Evolutionary conservation across 2,113 vertebrate genomes (phyloP).

Genomic region (Stomatorhinus ivindoensis): DNA sequence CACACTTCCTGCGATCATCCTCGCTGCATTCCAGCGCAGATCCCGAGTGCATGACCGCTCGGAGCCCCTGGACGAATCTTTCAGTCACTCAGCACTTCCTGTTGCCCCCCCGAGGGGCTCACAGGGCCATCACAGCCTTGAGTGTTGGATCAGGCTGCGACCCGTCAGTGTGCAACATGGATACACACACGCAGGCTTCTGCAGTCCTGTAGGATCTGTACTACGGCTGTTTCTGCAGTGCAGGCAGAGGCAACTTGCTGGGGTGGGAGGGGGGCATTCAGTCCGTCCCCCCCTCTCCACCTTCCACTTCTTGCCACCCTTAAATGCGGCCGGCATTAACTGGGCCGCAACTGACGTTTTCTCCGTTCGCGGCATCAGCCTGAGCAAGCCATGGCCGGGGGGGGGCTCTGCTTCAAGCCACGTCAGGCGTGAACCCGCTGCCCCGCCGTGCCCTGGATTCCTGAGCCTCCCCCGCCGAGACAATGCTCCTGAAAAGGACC

Average conservation of each 20-base stretch:
- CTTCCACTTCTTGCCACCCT: background rate
- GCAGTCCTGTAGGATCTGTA: background rate
- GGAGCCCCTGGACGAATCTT: background rate
- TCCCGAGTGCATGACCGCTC: background rate
- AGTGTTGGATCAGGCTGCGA: background rate
- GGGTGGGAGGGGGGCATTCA: background rate
- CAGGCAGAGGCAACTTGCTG: background rate
- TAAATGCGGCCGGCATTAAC: background rate
- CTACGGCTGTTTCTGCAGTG: background rate
- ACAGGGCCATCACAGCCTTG: background rate
- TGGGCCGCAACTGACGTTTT: background rate
- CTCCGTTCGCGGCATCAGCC: background rate
- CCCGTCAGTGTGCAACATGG: background rate
- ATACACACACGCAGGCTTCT: background rate
- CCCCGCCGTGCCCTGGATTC: constrained; percentile 19
- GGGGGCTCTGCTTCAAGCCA: background rate
- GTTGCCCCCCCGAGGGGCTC: background rate
- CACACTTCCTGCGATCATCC: constrained; percentile 43
- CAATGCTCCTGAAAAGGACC: constrained; percentile 22
- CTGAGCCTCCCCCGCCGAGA: constrained; percentile 4
- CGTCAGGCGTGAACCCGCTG: constrained; percentile 22
- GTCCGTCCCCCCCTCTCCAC: background rate
- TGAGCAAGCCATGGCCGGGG: background rate
- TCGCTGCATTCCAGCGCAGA: background rate
- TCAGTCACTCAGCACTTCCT: background rate